A percentile compares a stretch with the other conserved stretches of the same genome.
phyloP scores from a whole-genome alignment of 2,888 invertebrate species.

The Callimorpha dominula region DNA sequence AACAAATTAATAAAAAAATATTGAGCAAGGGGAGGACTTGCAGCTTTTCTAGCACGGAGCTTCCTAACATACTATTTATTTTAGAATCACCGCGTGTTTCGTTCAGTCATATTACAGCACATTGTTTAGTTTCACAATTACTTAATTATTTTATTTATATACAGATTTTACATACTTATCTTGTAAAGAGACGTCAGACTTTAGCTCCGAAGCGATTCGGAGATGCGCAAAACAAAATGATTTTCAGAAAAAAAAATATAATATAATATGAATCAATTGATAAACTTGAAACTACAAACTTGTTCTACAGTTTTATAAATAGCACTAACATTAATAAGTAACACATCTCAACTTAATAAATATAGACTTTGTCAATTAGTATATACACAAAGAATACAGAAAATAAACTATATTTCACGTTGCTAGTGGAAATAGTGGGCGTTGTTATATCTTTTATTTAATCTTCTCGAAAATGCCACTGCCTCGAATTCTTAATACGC shows the following conservation, averaged over 20 bases:
- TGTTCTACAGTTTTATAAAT: slow-evolving; percentile 38
- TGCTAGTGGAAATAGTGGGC: slow-evolving; percentile 25
- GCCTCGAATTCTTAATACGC: slow-evolving; percentile 16
- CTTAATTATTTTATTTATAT: slow-evolving; percentile 47
- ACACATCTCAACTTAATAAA: slow-evolving; percentile 27
- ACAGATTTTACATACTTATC: slow-evolving; percentile 47
- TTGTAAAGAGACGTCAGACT: slow-evolving; percentile 47
- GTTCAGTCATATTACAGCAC: slow-evolving; percentile 70
- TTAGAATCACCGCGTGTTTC: slow-evolving; percentile 70
- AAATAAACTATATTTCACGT: slow-evolving; percentile 31
- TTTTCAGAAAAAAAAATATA: background rate
- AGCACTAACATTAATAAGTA: slow-evolving; percentile 41
- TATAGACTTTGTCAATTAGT: slow-evolving; percentile 25
- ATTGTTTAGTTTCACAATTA: slow-evolving; percentile 46
- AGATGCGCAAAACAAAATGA: slow-evolving; percentile 12
- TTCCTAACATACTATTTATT: slow-evolving; percentile 47
- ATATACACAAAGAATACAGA: slow-evolving; percentile 40
- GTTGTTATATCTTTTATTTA: background rate
- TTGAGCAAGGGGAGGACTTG: accelerated
- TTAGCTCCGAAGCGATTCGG: slow-evolving; percentile 27
- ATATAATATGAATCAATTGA: background rate
- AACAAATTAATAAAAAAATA: too few species aligned
- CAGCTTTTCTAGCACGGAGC: slow-evolving; percentile 20
- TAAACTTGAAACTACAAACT: background rate
- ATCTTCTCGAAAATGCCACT: background rate